Evolutionary conservation across 2,888 invertebrate species (phyloP).

Genomic region (Nebria brevicollis): DNA sequence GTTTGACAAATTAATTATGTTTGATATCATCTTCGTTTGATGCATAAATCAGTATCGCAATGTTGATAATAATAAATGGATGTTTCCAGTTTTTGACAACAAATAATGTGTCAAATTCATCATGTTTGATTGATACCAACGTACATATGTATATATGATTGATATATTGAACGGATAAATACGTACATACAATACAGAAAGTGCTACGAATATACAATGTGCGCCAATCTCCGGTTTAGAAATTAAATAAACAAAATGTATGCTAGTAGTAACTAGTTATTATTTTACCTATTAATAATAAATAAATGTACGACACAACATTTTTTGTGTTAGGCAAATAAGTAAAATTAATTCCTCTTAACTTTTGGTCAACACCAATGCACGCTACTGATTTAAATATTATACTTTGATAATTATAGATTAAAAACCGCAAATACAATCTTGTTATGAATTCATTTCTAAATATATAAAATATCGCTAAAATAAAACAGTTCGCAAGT

Average conservation of each 20-base stretch:
- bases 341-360: too few relatives aligned
- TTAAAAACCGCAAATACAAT: too few relatives aligned
- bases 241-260: too few relatives aligned
- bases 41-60: not conserved
- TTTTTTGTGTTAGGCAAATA: not conserved
- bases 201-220: not conserved
- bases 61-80: not conserved
- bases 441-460: too few relatives aligned
- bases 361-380: too few relatives aligned
- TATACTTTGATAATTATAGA: too few relatives aligned
- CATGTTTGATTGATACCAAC: not conserved
- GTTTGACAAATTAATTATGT: not conserved
- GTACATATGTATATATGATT: not conserved
- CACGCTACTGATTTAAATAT: too few relatives aligned
- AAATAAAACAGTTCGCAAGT: too few relatives aligned
- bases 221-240: not conserved
- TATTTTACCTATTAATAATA: conserved; percentile 7
- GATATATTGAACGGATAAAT: not conserved
- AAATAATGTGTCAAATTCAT: not conserved
- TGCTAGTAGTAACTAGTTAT: not conserved
- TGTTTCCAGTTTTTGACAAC: not conserved
- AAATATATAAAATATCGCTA: too few relatives aligned
- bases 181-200: not conserved
- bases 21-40: not conserved
- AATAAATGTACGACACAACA: not conserved